phyloP scores from a whole-genome alignment of 2,113 vertebrate genomes.

The Zosterops hypoxanthus region DNA sequence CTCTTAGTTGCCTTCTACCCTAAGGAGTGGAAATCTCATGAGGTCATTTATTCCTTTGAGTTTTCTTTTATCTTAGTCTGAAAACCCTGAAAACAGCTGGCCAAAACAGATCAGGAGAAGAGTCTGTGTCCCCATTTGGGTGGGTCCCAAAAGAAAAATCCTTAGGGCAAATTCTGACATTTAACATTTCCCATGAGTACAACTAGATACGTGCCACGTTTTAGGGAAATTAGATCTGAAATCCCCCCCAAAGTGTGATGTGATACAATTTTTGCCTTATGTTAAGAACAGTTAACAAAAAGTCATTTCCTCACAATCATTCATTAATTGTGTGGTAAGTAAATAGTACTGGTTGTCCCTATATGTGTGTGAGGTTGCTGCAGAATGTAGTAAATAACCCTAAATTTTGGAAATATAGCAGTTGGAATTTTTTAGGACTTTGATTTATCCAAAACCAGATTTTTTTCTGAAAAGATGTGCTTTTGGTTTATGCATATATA shows the following conservation, averaged over 20 bases:
- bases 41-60: constrained; percentile 3
- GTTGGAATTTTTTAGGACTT: not conserved
- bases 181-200: not conserved
- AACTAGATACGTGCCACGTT: not conserved
- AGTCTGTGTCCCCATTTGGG: not conserved
- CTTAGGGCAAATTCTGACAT: not conserved
- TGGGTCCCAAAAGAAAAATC: not conserved
- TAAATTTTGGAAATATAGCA: not conserved
- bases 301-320: not conserved
- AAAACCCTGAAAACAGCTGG: not conserved
- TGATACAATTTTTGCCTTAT: not conserved
- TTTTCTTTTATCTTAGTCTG: constrained; percentile 5
- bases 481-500: not conserved
- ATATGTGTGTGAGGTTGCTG: not conserved
- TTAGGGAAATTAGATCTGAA: not conserved
- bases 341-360: not conserved
- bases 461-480: not conserved
- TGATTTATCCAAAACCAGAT: not conserved
- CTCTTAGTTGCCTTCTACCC: not conserved
- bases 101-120: not conserved
- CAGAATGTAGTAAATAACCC: not conserved
- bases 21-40: constrained; percentile 27
- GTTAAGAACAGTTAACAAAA: not conserved
- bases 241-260: not conserved
- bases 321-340: not conserved